These are phyloP conservation scores for Meloidogyne chitwoodi DNA, from an alignment of 1,140 invertebrate species.

Conservation along the genomic window DNA sequence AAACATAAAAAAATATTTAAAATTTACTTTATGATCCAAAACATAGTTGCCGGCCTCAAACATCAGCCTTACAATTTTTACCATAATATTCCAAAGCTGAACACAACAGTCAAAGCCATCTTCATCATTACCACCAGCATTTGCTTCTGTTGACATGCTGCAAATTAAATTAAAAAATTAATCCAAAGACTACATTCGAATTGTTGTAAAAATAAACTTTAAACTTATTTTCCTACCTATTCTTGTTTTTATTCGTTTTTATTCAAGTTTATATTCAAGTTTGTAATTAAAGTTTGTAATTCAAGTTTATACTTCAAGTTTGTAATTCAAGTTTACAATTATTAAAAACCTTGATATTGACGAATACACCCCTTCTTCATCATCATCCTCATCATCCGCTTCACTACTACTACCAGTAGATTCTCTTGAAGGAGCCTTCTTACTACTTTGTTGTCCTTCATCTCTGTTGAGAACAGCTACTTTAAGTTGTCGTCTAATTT, in stretches of 20 bases:
- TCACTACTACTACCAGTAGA: neutral
- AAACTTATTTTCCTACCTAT: too few relatives aligned
- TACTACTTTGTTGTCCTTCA: neutral
- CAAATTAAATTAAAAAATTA: neutral
- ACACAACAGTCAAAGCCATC: neutral
- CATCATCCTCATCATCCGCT: neutral
- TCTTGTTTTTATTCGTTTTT: too few relatives aligned
- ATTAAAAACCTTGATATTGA: neutral
- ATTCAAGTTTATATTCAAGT: too few relatives aligned
- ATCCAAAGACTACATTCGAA: too few relatives aligned
- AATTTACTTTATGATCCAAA: neutral
- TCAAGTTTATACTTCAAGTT: too few relatives aligned
- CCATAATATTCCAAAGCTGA: neutral
- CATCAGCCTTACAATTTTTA: neutral
- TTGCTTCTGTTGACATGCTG: neutral
- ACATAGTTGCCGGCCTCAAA: neutral
- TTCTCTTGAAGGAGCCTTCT: neutral
- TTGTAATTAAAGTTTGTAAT: too few relatives aligned
- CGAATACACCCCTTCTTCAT: neutral
- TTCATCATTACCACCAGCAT: neutral
- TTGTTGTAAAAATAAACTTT: too few relatives aligned
- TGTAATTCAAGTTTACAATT: too few relatives aligned
- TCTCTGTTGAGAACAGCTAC: neutral
- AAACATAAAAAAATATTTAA: neutral
- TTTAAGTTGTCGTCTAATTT: neutral